phyloP scores from a whole-genome alignment of 2,888 invertebrate genomes.

The Meghimatium bilineatum region DNA sequence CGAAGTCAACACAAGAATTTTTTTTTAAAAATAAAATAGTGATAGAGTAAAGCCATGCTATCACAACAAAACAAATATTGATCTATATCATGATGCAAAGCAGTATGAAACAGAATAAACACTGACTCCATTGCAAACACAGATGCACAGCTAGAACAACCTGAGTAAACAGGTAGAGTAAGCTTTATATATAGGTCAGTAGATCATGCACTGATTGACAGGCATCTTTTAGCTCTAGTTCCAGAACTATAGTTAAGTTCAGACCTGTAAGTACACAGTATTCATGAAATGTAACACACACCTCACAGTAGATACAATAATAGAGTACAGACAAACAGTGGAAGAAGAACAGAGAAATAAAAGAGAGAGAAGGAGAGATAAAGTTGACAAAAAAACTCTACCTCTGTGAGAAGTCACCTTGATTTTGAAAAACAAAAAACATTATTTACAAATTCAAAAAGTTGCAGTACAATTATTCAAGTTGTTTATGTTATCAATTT shows the following conservation, averaged over 20 bases:
- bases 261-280: conserved; percentile 35
- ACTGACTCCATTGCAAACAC: background rate
- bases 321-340: background rate
- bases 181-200: background rate
- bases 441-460: background rate
- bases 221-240: conserved; percentile 41
- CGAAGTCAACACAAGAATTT: too few species aligned
- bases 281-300: background rate
- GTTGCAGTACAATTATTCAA: background rate
- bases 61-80: too few species aligned
- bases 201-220: conserved; percentile 37
- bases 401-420: conserved; percentile 43
- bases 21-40: too few species aligned
- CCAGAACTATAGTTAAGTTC: conserved; percentile 29
- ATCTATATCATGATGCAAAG: background rate
- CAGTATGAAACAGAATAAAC: background rate
- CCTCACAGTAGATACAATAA: background rate
- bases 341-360: background rate
- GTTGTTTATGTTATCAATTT: background rate
- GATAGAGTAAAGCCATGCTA: too few species aligned
- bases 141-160: background rate
- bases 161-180: background rate
- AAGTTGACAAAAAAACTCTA: background rate
- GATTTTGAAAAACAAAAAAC: background rate
- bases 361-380: background rate